Conservation (phyloP, 2,888 invertebrate species). For the Thereva unica region DNA sequence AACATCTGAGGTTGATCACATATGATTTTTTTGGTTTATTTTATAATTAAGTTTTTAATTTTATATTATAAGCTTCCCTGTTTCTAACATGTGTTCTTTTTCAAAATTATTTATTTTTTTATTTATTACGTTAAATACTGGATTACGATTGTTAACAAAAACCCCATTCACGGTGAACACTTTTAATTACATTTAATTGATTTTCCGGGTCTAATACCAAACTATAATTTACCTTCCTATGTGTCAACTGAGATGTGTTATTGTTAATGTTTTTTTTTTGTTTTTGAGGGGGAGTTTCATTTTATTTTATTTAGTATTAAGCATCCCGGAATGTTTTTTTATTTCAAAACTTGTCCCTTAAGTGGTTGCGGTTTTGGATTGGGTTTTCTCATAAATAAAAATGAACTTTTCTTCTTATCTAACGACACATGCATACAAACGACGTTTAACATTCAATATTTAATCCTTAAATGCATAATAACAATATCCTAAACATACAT, state of each 20-base stretch:
- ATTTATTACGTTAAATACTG: constrained; percentile 1
- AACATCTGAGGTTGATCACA: constrained; percentile 77
- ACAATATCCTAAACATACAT: no score
- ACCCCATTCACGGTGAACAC: constrained; percentile 5
- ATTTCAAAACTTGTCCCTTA: constrained; percentile 17
- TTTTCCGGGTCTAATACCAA: constrained; percentile 3
- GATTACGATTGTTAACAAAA: background rate
- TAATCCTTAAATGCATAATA: no score
- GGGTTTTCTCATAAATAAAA: background rate
- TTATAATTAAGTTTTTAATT: background rate
- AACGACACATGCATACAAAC: background rate
- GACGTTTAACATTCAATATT: no score
- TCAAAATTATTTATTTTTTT: constrained; percentile 26
- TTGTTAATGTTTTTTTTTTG: constrained; percentile 8
- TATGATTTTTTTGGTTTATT: constrained; percentile 34
- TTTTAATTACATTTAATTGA: background rate
- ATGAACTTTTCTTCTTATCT: constrained; percentile 13
- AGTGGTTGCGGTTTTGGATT: constrained; percentile 29
- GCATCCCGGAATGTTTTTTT: constrained; percentile 32
- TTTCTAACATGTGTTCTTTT: constrained; percentile 31
- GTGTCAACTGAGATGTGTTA: constrained; percentile 21
- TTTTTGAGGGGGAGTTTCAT: background rate
- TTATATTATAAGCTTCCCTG: constrained; percentile 17
- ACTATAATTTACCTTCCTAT: constrained; percentile 12
- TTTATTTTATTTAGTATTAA: constrained; percentile 19